Conservation (phyloP, 2,888 invertebrate genomes). For the Chalcosyrphus nemorum region DNA sequence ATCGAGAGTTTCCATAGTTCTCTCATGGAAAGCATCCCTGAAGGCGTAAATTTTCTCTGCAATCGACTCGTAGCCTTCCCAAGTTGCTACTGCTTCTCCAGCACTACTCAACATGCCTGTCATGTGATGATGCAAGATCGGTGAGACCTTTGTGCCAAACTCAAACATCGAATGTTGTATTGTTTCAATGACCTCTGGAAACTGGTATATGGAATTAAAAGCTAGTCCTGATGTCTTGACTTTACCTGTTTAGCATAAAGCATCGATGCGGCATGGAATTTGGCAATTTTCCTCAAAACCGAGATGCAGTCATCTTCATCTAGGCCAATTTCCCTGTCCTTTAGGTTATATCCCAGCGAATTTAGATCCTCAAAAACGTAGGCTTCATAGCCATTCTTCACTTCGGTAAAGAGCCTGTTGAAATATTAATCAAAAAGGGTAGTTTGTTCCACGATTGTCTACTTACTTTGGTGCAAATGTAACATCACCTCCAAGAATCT, state of each 20-base stretch:
- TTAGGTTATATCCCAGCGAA: constrained; percentile 79
- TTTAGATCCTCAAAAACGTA: constrained; percentile 75
- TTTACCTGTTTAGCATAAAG: constrained; percentile 82
- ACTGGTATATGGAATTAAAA: not conserved
- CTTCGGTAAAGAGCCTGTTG: constrained; percentile 58
- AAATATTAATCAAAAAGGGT: not conserved
- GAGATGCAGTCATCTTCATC: constrained; percentile 82
- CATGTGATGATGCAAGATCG: constrained; percentile 25
- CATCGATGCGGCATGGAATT: constrained; percentile 83
- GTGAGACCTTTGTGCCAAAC: constrained; percentile 62
- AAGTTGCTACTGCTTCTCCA: constrained; percentile 77
- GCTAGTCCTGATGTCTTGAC: no score
- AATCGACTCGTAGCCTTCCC: constrained; percentile 80
- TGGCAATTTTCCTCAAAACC: constrained; percentile 82
- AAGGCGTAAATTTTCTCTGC: constrained; percentile 79
- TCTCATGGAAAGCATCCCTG: constrained; percentile 69
- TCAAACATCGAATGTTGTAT: constrained; percentile 69
- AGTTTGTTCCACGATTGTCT: not conserved
- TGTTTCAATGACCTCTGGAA: constrained; percentile 73
- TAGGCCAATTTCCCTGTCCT: constrained; percentile 82
- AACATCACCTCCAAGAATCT: constrained; percentile 5
- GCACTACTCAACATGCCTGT: constrained; percentile 22
- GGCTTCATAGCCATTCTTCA: not conserved
- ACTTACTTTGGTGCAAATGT: constrained; percentile 28
- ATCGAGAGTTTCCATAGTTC: constrained; percentile 48